Conservation (phyloP, 2,888 invertebrate genomes). For the Opisthograptis luteolata region DNA sequence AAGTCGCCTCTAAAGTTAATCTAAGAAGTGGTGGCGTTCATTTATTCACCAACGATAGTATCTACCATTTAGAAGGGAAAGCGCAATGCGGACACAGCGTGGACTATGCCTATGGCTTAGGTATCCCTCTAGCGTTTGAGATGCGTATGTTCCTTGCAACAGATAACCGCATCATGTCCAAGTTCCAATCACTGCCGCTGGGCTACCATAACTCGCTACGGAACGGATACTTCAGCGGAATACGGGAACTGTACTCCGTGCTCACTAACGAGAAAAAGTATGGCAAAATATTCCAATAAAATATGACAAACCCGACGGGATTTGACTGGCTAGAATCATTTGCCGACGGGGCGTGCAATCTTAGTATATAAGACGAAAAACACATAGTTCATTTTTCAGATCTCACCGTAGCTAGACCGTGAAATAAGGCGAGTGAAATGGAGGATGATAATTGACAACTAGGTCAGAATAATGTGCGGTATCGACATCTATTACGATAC, state of each 20-base stretch:
- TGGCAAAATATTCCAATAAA: constrained; percentile 39
- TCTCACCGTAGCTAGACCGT: constrained; percentile 11
- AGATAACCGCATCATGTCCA: constrained; percentile 54
- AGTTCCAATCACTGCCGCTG: constrained; percentile 64
- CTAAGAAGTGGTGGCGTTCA: constrained; percentile 58
- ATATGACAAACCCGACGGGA: constrained; percentile 23
- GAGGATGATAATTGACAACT: constrained; percentile 58
- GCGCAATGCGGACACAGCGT: constrained; percentile 70
- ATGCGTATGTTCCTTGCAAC: constrained; percentile 69
- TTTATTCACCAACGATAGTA: constrained; percentile 57
- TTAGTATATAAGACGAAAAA: constrained; percentile 38
- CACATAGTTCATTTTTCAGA: constrained; percentile 24
- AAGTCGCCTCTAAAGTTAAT: constrained; percentile 62
- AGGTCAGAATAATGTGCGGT: constrained; percentile 68
- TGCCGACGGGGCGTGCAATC: constrained; percentile 39
- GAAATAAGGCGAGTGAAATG: constrained; percentile 45
- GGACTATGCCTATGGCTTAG: constrained; percentile 59
- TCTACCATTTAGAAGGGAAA: constrained; percentile 56
- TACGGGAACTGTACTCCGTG: constrained; percentile 63
- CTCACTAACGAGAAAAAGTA: constrained; percentile 54
- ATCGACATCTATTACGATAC: constrained; percentile 70
- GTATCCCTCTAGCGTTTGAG: constrained; percentile 59
- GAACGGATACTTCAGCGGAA: constrained; percentile 65
- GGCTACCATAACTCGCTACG: constrained; percentile 60
- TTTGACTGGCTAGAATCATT: constrained; percentile 40